Base-by-base conservation (phyloP, 2,888 invertebrate species). In the Cephus runcator region DNA sequence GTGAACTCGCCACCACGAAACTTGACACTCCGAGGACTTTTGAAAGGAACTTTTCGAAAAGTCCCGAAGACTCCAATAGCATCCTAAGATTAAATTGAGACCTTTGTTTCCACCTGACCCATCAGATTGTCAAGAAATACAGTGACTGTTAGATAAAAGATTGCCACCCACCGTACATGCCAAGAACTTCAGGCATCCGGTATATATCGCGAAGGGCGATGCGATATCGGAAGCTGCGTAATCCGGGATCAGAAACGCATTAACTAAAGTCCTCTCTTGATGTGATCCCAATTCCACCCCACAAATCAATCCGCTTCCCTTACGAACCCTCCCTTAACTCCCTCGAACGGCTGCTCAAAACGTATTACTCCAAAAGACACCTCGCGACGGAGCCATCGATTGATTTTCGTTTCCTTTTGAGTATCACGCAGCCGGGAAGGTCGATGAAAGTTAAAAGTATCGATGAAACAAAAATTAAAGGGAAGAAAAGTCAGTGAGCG, bases 241-340 rank as follows among this genome's bases (percentile, higher is more conserved):
- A 79, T 79, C 79, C 79, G 35, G 79, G 79, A 79, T 79, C 79
- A 79, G 76, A 79, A 76, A 74, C 73, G 79, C 79, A 79, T 79
- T 79, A 77, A 79, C 73, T 79, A 79, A 79, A 79, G 79, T 79
- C 79, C 79, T 71, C 74, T 69, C 76, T 74, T 78, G 78, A 78
- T 76, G 78, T 75, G 78, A 78, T 76, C 78, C 78, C 78, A 78
- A 78, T 78, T 78, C 76, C 78, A 71, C 35, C 76, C 81, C 78
- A 79, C 82, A 82, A 83, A 83, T 82, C 82, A 83, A 82, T 83
- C 82, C 77, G 81, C 78, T 81, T 75, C 73, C 35, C 78, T 79
- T 73, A 76, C 81, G 79, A 81, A 77, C 78, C 78, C 79, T n/a
- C 80, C 56, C 34, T 71, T 34, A 23, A 34, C 71, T 71, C 31